Evolutionary conservation across 2,113 vertebrate genomes (phyloP).

Genomic region (Ictalurus punctatus): DNA sequence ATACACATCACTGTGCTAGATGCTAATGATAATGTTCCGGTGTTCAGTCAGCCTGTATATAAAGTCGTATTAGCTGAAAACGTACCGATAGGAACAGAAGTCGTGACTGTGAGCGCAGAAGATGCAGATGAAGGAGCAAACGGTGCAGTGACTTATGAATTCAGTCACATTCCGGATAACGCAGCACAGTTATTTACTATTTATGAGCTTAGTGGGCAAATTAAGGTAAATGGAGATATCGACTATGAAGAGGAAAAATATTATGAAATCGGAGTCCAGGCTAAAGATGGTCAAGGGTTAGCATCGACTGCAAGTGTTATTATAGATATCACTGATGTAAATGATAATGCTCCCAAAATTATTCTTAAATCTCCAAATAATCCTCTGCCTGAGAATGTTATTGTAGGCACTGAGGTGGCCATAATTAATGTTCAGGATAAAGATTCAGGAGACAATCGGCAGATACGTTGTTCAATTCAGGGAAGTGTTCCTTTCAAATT

Average conservation of each 20-base stretch:
- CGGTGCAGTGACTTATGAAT: background rate
- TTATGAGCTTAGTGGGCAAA: background rate
- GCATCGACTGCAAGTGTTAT: background rate
- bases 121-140: constrained; percentile 17
- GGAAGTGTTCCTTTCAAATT: constrained; percentile 4
- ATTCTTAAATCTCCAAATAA: background rate
- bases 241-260: background rate
- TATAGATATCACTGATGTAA: background rate
- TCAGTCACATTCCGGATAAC: background rate
- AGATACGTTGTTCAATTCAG: background rate
- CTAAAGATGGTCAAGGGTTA: background rate
- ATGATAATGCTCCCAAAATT: constrained; percentile 3
- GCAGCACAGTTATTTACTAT: background rate
- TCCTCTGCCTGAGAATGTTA: background rate
- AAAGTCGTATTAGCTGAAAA: constrained; percentile 47
- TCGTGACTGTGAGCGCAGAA: constrained; percentile 60
- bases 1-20: constrained; percentile 44
- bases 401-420: background rate
- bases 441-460: background rate
- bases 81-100: constrained; percentile 31
- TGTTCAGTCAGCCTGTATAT: constrained; percentile 23
- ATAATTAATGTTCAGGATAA: constrained; percentile 12
- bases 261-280: constrained; percentile 6
- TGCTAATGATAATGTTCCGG: constrained; percentile 36
- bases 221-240: background rate